Conservation (phyloP, 2,113 vertebrate species). For the Megaceryle torquata region DNA sequence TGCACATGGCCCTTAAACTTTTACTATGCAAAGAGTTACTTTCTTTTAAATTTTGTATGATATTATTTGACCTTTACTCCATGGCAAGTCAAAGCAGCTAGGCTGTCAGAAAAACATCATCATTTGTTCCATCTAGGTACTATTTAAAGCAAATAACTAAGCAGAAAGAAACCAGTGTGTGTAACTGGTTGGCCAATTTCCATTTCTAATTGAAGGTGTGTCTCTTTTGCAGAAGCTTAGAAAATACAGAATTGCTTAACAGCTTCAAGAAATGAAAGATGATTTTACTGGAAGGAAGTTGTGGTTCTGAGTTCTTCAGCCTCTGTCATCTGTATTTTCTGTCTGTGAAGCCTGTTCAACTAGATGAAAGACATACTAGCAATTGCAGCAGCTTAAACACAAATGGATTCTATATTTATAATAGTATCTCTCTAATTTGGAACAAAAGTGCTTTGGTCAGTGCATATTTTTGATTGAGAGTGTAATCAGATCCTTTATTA, state of each 20-base stretch:
- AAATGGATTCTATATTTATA: not conserved
- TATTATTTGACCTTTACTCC: not conserved
- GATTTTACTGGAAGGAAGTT: slow-evolving; percentile 46
- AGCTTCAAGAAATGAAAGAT: slow-evolving; percentile 33
- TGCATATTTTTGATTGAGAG: not conserved
- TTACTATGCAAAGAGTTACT: not conserved
- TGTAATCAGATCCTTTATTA: not conserved
- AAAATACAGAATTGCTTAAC: slow-evolving; percentile 51
- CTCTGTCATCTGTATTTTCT: not conserved
- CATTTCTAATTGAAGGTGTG: not conserved
- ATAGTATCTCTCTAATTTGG: not conserved
- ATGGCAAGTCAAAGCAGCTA: not conserved
- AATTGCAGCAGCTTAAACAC: not conserved
- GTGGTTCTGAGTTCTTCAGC: not conserved
- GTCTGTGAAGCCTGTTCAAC: not conserved
- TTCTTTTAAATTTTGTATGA: not conserved
- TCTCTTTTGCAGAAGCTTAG: not conserved
- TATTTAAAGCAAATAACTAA: not conserved
- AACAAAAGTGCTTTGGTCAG: not conserved
- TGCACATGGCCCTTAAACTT: not conserved
- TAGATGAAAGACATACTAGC: not conserved
- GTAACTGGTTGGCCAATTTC: not conserved
- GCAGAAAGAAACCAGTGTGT: not conserved
- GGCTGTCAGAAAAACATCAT: not conserved
- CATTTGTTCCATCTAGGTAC: not conserved